Conservation (phyloP, 2,113 vertebrate genomes). For the Anser brachyrhynchus region DNA sequence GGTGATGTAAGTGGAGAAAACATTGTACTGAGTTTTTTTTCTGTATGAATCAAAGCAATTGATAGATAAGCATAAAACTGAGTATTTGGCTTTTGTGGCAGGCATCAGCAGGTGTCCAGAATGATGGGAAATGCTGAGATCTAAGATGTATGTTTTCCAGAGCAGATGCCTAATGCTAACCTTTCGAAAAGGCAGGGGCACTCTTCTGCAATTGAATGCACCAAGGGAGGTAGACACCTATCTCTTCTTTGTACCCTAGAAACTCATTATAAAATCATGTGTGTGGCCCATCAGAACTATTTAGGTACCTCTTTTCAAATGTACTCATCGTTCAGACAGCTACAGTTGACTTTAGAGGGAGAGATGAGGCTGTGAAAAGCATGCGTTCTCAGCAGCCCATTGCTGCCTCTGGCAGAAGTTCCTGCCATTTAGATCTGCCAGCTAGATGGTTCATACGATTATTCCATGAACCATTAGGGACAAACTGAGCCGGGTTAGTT, state of each 20-base stretch:
- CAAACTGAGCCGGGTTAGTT: background rate
- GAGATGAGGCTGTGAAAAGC: conserved; percentile 4
- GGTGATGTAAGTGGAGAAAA: background rate
- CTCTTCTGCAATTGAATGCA: background rate
- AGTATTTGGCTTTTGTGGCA: background rate
- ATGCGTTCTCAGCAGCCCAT: background rate
- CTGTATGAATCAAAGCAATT: background rate
- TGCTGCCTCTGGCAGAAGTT: conserved; percentile 39
- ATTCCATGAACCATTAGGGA: background rate
- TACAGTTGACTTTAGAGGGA: background rate
- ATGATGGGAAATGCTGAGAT: background rate
- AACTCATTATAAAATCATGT: background rate
- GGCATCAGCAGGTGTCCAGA: background rate
- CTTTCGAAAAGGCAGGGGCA: background rate
- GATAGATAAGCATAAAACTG: background rate
- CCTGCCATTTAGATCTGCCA: conserved; percentile 2
- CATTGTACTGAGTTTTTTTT: background rate
- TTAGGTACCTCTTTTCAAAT: conserved; percentile 26
- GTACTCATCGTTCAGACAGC: background rate
- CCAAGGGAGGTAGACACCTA: background rate
- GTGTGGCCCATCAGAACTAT: background rate
- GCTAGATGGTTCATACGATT: background rate
- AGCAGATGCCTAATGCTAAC: background rate
- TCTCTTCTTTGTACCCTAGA: background rate
- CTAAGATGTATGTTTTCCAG: background rate